phyloP scores from a whole-genome alignment of 2,113 vertebrate genomes.

The Cyprinodon tularosa region DNA sequence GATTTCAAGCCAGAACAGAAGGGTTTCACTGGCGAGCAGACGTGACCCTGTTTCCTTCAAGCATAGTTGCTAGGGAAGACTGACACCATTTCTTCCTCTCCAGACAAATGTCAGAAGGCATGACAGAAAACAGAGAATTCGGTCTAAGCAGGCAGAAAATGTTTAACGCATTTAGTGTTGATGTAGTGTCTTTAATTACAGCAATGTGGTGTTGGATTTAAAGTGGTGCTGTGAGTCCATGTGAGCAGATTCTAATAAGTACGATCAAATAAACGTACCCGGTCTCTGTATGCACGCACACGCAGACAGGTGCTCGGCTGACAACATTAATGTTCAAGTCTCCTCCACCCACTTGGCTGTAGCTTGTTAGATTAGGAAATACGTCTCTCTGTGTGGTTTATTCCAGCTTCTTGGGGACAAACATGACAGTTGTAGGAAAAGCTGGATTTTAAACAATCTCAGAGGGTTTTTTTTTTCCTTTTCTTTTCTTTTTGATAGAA shows the following conservation, averaged over 20 bases:
- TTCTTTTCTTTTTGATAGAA: background rate
- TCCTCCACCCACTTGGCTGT: slow-evolving; percentile 40
- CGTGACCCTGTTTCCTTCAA: slow-evolving; percentile 37
- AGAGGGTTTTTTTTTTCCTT: background rate
- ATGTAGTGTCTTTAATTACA: background rate
- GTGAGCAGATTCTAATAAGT: slow-evolving; percentile 9
- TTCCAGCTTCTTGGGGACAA: slow-evolving; percentile 11
- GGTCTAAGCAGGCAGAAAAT: slow-evolving; percentile 33
- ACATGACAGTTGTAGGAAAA: background rate
- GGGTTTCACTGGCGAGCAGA: slow-evolving; percentile 39
- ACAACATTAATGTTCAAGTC: slow-evolving; percentile 14
- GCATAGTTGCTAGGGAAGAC: slow-evolving; percentile 39
- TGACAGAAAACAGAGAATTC: slow-evolving; percentile 8
- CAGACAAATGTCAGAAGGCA: slow-evolving; percentile 13
- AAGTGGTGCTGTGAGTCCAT: background rate
- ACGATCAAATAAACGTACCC: background rate
- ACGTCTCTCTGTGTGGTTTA: slow-evolving; percentile 18
- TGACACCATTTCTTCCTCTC: slow-evolving; percentile 43
- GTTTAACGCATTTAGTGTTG: slow-evolving; percentile 1
- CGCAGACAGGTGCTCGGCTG: slow-evolving; percentile 25
- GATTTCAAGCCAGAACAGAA: slow-evolving; percentile 20
- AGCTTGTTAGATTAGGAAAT: slow-evolving; percentile 13
- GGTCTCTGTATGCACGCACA: slow-evolving; percentile 15
- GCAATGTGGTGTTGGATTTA: background rate
- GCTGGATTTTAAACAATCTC: background rate